Conservation (phyloP, 2,888 invertebrate genomes). For the Adelphocoris suturalis region DNA sequence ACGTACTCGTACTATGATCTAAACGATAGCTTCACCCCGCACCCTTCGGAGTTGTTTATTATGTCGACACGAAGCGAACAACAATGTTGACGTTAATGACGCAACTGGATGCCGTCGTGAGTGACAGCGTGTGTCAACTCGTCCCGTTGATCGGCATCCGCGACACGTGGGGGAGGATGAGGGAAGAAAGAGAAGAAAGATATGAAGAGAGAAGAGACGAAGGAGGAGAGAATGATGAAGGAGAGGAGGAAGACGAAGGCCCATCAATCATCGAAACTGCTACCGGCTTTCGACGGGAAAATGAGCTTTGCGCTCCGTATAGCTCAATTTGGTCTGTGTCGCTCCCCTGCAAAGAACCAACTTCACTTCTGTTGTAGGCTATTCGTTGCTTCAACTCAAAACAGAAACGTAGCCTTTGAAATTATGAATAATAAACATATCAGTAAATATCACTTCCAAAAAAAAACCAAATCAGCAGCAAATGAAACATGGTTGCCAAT, state of each 20-base stretch:
- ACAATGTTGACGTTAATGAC: slow-evolving; percentile 4
- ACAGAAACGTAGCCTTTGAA: too few species aligned
- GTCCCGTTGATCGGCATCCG: not conserved
- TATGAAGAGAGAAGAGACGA: not conserved
- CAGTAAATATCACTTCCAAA: too few species aligned
- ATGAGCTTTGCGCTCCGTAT: not conserved
- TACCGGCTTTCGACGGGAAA: slow-evolving; percentile 10
- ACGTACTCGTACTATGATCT: too few species aligned
- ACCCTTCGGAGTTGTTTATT: not conserved
- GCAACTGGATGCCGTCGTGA: not conserved
- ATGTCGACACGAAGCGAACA: not conserved
- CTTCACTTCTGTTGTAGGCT: not conserved
- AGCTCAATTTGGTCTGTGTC: not conserved
- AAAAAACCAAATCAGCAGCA: too few species aligned
- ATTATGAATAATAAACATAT: too few species aligned
- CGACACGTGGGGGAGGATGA: not conserved
- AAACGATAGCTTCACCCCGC: too few species aligned
- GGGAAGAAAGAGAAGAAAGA: too few species aligned
- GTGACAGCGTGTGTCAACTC: slow-evolving; percentile 32
- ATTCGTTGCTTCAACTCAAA: too few species aligned
- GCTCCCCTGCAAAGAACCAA: not conserved
- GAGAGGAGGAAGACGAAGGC: not conserved
- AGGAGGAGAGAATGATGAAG: not conserved
- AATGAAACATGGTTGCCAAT: too few species aligned
- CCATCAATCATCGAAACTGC: slow-evolving; percentile 27